A percentile compares a stretch with the other conserved stretches of the same genome.
Conservation (phyloP, 2,888 invertebrate genomes). For the Tupiocoris notatus region DNA sequence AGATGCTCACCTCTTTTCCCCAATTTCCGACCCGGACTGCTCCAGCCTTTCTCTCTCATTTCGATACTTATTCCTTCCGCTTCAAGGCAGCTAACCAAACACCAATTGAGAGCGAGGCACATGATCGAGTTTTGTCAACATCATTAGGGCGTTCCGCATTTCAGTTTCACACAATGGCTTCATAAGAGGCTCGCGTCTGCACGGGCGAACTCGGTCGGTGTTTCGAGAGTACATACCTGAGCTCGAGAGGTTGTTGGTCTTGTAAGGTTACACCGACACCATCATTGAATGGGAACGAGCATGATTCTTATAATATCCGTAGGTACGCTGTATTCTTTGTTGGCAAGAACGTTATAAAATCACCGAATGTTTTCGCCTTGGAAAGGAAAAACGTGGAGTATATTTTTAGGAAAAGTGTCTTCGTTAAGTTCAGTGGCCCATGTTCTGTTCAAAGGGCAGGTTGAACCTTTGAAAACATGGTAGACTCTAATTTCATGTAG, state of each 20-base stretch:
- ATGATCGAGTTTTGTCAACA: conserved; percentile 30
- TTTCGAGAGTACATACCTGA: not conserved
- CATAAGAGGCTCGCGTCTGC: not conserved
- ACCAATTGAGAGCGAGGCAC: conserved; percentile 20
- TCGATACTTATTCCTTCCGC: not conserved
- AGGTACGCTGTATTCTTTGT: too few relatives aligned
- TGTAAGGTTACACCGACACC: not conserved
- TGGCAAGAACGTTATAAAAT: too few relatives aligned
- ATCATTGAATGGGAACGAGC: not conserved
- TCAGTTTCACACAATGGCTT: not conserved
- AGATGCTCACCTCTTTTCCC: conserved; percentile 9
- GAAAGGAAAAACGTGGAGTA: too few relatives aligned
- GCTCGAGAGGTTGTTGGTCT: not conserved
- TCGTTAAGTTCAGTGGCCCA: too few relatives aligned
- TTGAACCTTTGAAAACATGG: too few relatives aligned
- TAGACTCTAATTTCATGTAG: too few relatives aligned
- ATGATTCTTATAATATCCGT: too few relatives aligned
- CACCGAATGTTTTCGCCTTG: too few relatives aligned
- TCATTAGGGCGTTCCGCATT: conserved; percentile 10
- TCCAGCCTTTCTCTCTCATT: not conserved
- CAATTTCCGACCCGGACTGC: not conserved
- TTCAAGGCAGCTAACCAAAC: conserved; percentile 17
- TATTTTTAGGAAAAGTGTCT: too few relatives aligned
- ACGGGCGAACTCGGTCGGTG: not conserved
- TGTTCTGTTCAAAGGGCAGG: too few relatives aligned